Conservation (phyloP, 2,113 vertebrate species). For the Callospermophilus lateralis region DNA sequence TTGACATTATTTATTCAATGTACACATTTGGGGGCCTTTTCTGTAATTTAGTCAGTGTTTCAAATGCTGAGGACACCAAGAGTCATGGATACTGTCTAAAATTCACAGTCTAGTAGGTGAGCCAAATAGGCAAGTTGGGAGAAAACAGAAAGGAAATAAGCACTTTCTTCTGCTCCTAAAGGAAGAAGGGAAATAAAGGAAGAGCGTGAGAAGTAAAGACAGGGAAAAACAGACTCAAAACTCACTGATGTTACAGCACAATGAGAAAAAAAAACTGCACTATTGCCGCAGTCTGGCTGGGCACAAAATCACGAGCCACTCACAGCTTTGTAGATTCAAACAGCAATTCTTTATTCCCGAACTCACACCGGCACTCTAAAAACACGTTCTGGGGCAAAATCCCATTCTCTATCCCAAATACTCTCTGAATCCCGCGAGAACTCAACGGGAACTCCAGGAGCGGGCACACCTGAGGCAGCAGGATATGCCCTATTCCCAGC, state of each 20-base stretch:
- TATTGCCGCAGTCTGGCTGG: no score
- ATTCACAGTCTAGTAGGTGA: neutral
- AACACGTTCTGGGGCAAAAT: no score
- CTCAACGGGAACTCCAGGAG: no score
- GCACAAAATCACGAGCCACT: no score
- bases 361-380: no score
- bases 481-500: no score
- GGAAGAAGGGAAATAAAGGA: neutral
- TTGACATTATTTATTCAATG: neutral
- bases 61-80: neutral
- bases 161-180: neutral
- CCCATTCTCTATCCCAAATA: no score
- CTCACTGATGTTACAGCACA: neutral
- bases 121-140: neutral
- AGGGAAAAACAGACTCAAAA: neutral
- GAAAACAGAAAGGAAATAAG: neutral
- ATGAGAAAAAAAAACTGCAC: neutral
- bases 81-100: neutral
- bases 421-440: no score
- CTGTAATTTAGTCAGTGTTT: neutral
- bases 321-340: no score
- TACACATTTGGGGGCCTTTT: neutral
- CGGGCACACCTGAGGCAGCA: no score
- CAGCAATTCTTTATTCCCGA: no score
- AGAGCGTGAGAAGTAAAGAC: neutral